These are phyloP conservation scores for Amyelois transitella DNA, from an alignment of 1,140 invertebrate genomes.

Conservation along the genomic window DNA sequence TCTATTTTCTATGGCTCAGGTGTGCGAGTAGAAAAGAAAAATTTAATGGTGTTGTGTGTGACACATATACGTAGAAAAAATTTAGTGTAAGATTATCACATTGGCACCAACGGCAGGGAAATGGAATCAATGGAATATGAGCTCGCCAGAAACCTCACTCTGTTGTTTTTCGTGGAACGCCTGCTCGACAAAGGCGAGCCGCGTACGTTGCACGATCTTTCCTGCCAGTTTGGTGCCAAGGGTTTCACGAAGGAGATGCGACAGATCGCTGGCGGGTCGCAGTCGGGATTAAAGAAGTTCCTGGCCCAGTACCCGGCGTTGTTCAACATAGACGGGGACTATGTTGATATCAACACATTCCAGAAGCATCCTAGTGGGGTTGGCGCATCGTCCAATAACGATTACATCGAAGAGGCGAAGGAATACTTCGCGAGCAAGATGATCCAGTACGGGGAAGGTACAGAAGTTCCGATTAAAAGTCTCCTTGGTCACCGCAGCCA, in stretches of 20 bases:
- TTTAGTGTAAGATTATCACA: constrained; percentile 68
- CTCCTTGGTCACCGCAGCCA: constrained; percentile 94
- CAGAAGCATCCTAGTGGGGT: constrained; percentile 72
- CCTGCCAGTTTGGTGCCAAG: constrained; percentile 96
- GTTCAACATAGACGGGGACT: constrained; percentile 93
- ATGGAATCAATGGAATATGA: constrained; percentile 97
- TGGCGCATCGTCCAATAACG: constrained; percentile 79
- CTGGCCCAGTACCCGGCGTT: constrained; percentile 92
- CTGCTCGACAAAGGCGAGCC: constrained; percentile 95
- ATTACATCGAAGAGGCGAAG: constrained; percentile 94
- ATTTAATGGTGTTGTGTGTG: constrained; percentile 74
- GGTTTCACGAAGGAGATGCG: constrained; percentile 97
- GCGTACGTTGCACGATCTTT: constrained; percentile 95
- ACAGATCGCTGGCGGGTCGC: constrained; percentile 95
- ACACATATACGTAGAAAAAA: constrained; percentile 72
- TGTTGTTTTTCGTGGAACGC: constrained; percentile 96
- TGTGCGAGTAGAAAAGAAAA: constrained; percentile 54
- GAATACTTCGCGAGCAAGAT: constrained; percentile 96
- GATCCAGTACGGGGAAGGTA: constrained; percentile 90
- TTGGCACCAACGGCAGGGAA: constrained; percentile 71
- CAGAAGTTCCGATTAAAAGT: constrained; percentile 94
- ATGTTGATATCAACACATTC: constrained; percentile 90
- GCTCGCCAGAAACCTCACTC: constrained; percentile 92
- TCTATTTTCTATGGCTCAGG: constrained; percentile 54
- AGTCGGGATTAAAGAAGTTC: constrained; percentile 94